A percentile compares a stretch with the other conserved stretches of the same genome.
phyloP scores from a whole-genome alignment of 37 sponge, comb jelly and placozoan genomes.

The Diacarnus erythraeanus region DNA sequence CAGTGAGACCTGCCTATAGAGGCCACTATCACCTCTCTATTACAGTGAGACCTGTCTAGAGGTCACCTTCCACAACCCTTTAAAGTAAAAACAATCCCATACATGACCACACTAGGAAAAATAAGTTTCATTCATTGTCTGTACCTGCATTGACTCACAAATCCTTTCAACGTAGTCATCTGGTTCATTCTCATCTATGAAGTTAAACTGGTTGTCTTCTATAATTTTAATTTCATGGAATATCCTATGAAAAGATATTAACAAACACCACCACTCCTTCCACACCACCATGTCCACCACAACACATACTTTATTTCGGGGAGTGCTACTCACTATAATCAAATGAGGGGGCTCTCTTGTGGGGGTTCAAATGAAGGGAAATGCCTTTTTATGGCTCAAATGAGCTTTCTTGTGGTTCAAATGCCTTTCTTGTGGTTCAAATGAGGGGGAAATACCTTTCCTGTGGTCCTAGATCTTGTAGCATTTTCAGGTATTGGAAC shows the following conservation, averaged over 20 bases:
- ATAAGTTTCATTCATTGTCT: no score
- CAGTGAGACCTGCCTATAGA: no score
- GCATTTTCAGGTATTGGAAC: conserved; percentile 62
- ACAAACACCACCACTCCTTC: no score
- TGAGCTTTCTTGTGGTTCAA: background rate
- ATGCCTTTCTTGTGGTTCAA: conserved; percentile 11
- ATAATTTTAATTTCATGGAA: conserved; percentile 45
- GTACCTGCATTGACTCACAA: conserved; percentile 72
- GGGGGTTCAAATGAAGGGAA: no score
- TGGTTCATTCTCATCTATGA: conserved; percentile 62
- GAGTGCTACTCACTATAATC: background rate
- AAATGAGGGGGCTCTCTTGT: no score
- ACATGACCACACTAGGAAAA: background rate
- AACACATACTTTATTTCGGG: background rate
- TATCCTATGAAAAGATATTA: conserved; percentile 29
- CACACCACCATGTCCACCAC: background rate
- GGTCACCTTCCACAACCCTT: background rate
- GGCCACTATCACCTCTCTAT: no score
- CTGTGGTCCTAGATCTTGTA: conserved; percentile 29
- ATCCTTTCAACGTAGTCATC: conserved; percentile 44
- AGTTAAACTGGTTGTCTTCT: conserved; percentile 57
- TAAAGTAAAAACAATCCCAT: background rate
- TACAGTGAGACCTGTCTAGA: background rate
- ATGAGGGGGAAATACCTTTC: conserved; percentile 30
- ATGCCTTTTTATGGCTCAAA: no score